phyloP scores from a whole-genome alignment of 2,113 vertebrate genomes.

The Acrocephalus kingi region DNA sequence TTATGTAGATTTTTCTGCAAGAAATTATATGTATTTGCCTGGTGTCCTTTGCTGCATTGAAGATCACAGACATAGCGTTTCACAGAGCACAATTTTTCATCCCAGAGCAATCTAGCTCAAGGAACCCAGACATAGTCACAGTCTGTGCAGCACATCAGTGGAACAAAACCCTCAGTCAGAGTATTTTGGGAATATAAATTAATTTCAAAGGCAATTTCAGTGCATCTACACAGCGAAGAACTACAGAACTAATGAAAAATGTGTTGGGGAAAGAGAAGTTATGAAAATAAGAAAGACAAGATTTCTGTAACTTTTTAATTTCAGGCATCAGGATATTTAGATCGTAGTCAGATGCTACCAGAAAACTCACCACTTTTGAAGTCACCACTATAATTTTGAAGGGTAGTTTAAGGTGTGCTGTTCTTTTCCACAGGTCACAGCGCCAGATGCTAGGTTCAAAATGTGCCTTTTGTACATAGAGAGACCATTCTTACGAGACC shows the following conservation, averaged over 20 bases:
- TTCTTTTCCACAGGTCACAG: constrained; percentile 3
- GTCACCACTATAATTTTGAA: neutral
- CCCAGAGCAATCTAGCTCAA: neutral
- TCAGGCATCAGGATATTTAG: neutral
- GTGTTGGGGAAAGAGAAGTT: neutral
- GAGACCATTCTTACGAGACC: neutral
- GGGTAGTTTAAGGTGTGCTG: neutral
- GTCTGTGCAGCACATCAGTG: neutral
- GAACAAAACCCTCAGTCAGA: neutral
- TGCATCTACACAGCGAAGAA: neutral
- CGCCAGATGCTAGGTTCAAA: neutral
- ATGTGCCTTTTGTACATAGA: neutral
- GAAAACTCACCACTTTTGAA: neutral
- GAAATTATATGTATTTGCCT: neutral
- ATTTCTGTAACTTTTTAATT: neutral
- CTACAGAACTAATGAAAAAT: neutral
- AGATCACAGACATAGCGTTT: neutral
- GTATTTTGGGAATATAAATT: neutral
- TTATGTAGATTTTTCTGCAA: neutral
- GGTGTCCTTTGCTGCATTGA: neutral
- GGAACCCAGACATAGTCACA: neutral
- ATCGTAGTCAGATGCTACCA: neutral
- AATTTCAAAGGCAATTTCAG: neutral
- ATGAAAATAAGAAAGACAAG: neutral
- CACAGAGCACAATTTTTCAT: neutral